Percentiles rank a stretch among this genome's conserved stretches.
Conservation (phyloP, 2,888 invertebrate species). For the Andrena fulva region DNA sequence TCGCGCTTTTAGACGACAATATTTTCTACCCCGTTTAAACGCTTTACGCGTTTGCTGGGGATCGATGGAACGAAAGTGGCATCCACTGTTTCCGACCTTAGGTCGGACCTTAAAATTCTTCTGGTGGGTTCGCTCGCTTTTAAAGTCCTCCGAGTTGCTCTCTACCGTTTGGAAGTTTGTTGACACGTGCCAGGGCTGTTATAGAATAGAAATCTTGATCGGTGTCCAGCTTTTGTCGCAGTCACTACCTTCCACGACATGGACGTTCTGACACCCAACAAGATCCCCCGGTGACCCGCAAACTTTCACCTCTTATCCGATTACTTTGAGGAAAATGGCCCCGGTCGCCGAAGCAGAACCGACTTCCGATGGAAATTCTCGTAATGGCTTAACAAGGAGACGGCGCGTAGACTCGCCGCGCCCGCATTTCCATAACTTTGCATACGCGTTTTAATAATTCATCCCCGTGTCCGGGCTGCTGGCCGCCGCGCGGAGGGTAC, state of each 20-base stretch:
- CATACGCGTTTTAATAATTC: slow-evolving; percentile 84
- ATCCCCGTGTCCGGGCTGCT: slow-evolving; percentile 54
- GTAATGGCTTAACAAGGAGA: slow-evolving; percentile 73
- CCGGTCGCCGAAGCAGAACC: slow-evolving; percentile 20
- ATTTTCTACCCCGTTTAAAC: slow-evolving; percentile 35
- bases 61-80: not conserved
- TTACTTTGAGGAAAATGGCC: slow-evolving; percentile 10
- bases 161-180: not conserved
- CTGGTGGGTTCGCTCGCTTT: not conserved
- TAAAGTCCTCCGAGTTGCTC: not conserved
- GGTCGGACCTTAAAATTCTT: slow-evolving; percentile 26
- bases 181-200: not conserved
- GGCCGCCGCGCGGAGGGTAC: slow-evolving; percentile 32
- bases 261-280: too few species aligned
- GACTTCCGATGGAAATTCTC: slow-evolving; percentile 69
- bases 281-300: not conserved
- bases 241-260: too few species aligned
- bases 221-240: too few species aligned
- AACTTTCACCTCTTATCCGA: not conserved
- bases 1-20: slow-evolving; percentile 28
- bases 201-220: too few species aligned
- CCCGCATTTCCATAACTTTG: slow-evolving; percentile 83
- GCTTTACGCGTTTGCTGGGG: slow-evolving; percentile 15
- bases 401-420: slow-evolving; percentile 75
- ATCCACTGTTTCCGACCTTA: slow-evolving; percentile 9